Base-by-base conservation (phyloP, 2,888 invertebrate genomes). In the Noctua comes region DNA sequence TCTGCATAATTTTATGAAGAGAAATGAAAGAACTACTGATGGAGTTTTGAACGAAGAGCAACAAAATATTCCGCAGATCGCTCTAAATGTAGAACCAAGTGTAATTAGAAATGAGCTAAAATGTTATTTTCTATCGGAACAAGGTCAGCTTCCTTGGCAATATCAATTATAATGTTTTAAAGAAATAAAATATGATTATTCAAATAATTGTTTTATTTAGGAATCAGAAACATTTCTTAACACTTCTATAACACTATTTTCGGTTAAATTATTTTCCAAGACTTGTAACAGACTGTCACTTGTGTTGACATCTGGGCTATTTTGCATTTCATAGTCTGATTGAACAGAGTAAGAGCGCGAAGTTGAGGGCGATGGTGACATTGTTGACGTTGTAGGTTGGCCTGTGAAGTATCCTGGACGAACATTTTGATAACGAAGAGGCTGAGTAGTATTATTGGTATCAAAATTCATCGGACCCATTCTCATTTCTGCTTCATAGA, bases 1-100 rank as follows among this genome's bases (percentile, higher is more conserved):
- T 75, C 83, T 85, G 80, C 81, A 83, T 83, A 85, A 85, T 83
- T 85, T 85, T 85, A 80, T 85, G 70, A 83, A 74, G 79, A 80
- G 85, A 85, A 80, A 80, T 85, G 74, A 83, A 76, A 83, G 79
- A 76, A 83, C 73, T 80, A 83, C 80, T 82, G 84, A 80, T 77
- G 82, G 80, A 83, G 83, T 82, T 79, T 79, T 81, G 75, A 83
- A 80, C 80, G 80, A 80, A 83, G 77, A 75, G 80, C 81, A 81
- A 83, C 77, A 77, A 82, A 84, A 84, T 84, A 84, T 79, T 74
- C 78, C 78, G 80, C 74, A 83, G 80, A 80, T 83, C 79, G 77
- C 84, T 80, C 77, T 77, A 80, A 84, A 83, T 84, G 77, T 84
- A 80, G 82, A 83, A 80, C 83, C 80, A 83, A 80, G 77, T 77